phyloP scores from a whole-genome alignment of 2,888 invertebrate genomes.

The Troides helena region DNA sequence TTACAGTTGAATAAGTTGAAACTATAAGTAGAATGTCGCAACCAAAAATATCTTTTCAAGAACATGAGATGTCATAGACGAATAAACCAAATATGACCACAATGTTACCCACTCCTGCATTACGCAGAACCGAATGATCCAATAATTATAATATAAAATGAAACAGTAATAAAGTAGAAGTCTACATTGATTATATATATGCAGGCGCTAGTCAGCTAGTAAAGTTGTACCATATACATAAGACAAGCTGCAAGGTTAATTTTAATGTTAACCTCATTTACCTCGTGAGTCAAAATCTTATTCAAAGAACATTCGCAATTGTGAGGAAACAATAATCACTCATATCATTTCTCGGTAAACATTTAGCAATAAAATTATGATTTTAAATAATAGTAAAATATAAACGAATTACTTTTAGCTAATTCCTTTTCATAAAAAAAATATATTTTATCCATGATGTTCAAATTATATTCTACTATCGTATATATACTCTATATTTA shows the following conservation, averaged over 20 bases:
- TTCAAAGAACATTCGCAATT: background rate
- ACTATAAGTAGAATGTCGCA: background rate
- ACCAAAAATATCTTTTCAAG: background rate
- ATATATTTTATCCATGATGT: no score
- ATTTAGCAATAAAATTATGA: background rate
- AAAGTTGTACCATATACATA: background rate
- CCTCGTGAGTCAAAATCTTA: background rate
- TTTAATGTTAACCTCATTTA: conserved; percentile 1
- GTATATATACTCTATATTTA: background rate
- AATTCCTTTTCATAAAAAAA: no score
- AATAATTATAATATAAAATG: background rate
- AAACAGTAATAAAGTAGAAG: background rate
- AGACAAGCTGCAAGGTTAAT: background rate
- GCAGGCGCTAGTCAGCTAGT: background rate
- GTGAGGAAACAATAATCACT: background rate
- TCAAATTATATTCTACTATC: background rate
- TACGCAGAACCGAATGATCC: background rate
- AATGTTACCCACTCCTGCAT: background rate
- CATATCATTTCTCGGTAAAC: background rate
- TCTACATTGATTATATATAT: background rate
- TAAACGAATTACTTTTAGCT: background rate
- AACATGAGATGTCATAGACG: background rate
- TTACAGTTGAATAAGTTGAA: background rate
- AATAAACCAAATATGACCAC: background rate
- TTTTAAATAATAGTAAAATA: background rate